Conservation (phyloP, 2,113 vertebrate genomes). For the Calcarius ornatus region DNA sequence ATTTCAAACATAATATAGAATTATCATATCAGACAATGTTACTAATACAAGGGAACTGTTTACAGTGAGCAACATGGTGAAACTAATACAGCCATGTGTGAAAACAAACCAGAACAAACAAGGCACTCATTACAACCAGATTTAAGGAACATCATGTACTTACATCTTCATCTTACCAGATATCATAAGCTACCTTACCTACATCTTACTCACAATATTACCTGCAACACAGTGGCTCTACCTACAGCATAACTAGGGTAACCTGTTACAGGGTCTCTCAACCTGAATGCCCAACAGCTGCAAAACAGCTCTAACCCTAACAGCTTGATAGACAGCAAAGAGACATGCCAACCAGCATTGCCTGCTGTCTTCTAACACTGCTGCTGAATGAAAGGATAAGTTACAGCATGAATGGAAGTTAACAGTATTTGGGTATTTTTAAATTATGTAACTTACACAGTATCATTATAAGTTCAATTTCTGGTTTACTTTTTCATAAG, state of each 20-base stretch:
- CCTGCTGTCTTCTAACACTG: neutral
- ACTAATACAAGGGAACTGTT: neutral
- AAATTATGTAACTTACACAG: neutral
- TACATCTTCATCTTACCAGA: neutral
- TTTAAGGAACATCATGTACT: neutral
- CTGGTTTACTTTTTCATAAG: neutral
- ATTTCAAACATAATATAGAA: neutral
- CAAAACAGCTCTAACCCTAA: neutral
- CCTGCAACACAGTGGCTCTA: neutral
- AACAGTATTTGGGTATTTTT: neutral
- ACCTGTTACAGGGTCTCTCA: neutral
- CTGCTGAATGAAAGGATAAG: neutral
- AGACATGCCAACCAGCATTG: fast-evolving
- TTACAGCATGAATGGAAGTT: neutral
- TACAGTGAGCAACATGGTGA: neutral
- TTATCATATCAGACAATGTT: neutral
- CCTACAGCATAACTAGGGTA: neutral
- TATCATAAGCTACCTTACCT: neutral
- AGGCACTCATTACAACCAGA: neutral
- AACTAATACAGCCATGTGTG: neutral
- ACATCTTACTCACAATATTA: neutral
- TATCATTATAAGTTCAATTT: neutral
- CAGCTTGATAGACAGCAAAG: neutral
- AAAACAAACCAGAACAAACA: neutral
- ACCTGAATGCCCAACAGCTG: neutral